Evolutionary conservation across 1,140 invertebrate genomes (phyloP).

Genomic region (Episyrphus balteatus): DNA sequence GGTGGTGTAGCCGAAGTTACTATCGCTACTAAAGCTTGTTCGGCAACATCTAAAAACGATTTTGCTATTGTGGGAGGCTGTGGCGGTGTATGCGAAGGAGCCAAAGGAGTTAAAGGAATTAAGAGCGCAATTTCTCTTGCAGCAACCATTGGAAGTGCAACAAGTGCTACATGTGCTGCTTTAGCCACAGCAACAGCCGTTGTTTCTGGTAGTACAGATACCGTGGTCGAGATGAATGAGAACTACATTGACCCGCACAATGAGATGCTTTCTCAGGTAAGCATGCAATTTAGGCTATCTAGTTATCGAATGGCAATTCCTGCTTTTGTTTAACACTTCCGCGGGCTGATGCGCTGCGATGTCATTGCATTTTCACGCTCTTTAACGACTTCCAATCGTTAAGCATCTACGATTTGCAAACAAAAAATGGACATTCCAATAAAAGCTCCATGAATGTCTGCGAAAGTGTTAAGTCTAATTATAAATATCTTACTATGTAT

Average conservation of each 20-base stretch:
- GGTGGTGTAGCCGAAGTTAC: background rate
- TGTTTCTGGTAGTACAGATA: background rate
- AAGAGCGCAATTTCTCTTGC: too few species aligned
- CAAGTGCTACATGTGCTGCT: conserved; percentile 1
- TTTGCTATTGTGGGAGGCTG: conserved; percentile 14
- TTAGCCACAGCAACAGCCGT: background rate
- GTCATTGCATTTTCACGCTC: too few species aligned
- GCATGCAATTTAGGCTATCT: too few species aligned
- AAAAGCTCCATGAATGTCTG: too few species aligned
- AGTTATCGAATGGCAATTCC: too few species aligned
- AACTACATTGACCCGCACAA: background rate
- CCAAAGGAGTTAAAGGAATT: conserved; percentile 11
- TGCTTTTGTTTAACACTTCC: too few species aligned
- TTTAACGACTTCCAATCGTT: too few species aligned
- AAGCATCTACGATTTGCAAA: too few species aligned
- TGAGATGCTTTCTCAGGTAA: background rate
- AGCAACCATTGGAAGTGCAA: conserved; percentile 3
- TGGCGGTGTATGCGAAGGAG: conserved; percentile 13
- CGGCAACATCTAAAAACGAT: background rate
- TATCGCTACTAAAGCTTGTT: background rate
- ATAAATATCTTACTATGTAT: too few species aligned
- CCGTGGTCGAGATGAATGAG: background rate
- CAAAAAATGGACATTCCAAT: too few species aligned
- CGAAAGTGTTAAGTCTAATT: too few species aligned
- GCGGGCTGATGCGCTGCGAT: too few species aligned